Base-by-base conservation (phyloP, 2,888 invertebrate genomes). In the Rhagium mordax region DNA sequence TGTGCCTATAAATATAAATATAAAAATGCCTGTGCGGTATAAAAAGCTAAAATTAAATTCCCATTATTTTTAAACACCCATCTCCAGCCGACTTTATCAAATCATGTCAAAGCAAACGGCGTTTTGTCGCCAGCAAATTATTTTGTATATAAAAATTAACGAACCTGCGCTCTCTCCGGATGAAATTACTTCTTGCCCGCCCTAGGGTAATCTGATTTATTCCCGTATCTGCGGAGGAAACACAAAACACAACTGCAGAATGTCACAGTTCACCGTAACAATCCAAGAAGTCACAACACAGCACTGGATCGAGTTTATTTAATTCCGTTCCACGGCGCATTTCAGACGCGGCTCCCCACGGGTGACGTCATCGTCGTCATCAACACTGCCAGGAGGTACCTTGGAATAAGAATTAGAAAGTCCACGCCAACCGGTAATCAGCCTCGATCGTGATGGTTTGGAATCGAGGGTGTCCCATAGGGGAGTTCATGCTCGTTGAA, bases 321-420 rank as follows among this genome's bases (percentile, higher is more conserved):
- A 67, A 67, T 67, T 41, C 7, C 10, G 29, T 57, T 67, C 55
- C 10, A 66, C 70, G 62, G 74, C 74, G 74, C 74, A 74, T 59
- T 72, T 68, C 64, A 55, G 55, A 49, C 68, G 62, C 53, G 70
- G 55, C 62, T 49, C 55, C n/a, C 74, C 48, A 49, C 61, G 33
- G 27, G 15, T 67, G 74, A 74, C 74, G 74, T 70, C 57, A 66
- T 47, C 33, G 15, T 53, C 62, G 65, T 70, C 61, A 62, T 70
- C 47, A 61, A 21, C 67, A 18, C 60, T 70, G 70, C 73, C 33
- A 33, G 24, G 2, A 18, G 0, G 7, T 21, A 74, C 74, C 74
- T 70, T 74, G 74, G 70, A 74, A 57, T 29, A 55, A 18, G 15
- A 10, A 72, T 29, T 62, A 29, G 62, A 72, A 67, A 67, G 71